These are phyloP conservation scores for Drosophila equinoxialis DNA, from an alignment of 1,140 invertebrate genomes.

Conservation along the genomic window DNA sequence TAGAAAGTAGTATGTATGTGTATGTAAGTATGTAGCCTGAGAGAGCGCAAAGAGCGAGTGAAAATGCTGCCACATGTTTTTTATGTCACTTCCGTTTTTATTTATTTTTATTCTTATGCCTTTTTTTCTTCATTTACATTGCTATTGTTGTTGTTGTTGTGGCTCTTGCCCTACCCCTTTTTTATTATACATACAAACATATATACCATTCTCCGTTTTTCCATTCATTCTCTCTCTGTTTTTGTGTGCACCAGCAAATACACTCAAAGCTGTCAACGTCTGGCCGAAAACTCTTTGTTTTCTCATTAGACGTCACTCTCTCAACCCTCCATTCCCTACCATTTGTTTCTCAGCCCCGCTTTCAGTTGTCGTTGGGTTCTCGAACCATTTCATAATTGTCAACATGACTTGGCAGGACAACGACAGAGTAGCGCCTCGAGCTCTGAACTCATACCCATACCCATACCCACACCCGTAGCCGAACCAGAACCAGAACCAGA, in stretches of 20 bases:
- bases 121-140: neutral
- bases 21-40: neutral
- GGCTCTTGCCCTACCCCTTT: constrained; percentile 1
- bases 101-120: constrained; percentile 63
- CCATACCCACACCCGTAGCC: neutral
- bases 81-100: constrained; percentile 76
- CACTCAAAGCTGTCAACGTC: constrained; percentile 48
- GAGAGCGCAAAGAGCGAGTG: neutral
- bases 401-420: constrained; percentile 32
- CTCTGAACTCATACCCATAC: constrained; percentile 21
- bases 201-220: neutral
- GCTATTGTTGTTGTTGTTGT: neutral
- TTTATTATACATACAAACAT: constrained; percentile 2
- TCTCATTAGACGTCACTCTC: constrained; percentile 54
- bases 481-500: neutral
- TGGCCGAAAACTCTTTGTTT: constrained; percentile 57
- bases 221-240: neutral
- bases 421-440: constrained; percentile 20
- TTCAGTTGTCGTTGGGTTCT: neutral
- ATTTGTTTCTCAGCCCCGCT: neutral
- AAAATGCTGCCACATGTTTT: constrained; percentile 78
- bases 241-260: constrained; percentile 6
- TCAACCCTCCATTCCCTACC: constrained; percentile 7
- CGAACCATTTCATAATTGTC: constrained; percentile 61
- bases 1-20: neutral